Evolutionary conservation across 2,113 vertebrate species (phyloP).

Genomic region (Cairina moschata): DNA sequence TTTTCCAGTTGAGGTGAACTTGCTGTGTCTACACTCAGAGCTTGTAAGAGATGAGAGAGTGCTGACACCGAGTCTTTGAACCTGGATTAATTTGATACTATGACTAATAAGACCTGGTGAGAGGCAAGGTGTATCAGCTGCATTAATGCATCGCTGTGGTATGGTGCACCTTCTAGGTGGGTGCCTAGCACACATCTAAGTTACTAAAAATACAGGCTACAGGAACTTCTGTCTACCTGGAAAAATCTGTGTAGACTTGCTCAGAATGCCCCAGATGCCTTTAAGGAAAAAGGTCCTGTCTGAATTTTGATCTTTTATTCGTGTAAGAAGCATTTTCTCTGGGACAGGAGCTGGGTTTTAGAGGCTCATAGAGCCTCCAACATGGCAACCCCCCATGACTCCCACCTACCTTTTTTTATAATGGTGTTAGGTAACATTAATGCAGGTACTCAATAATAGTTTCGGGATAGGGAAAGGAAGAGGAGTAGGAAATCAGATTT

Average conservation of each 20-base stretch:
- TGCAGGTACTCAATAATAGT: background rate
- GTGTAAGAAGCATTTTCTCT: background rate
- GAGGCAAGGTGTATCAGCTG: background rate
- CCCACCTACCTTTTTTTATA: background rate
- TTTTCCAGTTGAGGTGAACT: background rate
- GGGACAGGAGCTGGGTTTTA: background rate
- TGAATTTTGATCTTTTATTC: background rate
- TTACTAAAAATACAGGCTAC: background rate
- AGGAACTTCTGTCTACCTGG: background rate
- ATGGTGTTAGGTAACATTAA: background rate
- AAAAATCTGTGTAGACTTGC: background rate
- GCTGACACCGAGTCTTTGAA: background rate
- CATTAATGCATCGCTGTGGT: background rate
- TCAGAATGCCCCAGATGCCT: background rate
- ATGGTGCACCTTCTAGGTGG: background rate
- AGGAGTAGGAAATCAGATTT: background rate
- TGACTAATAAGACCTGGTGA: background rate
- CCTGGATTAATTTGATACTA: rapidly evolving
- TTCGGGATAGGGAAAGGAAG: background rate
- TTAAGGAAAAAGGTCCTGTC: background rate
- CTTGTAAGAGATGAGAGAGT: background rate
- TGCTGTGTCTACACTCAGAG: background rate
- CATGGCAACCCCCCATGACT: background rate
- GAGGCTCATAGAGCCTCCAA: background rate
- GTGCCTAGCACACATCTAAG: background rate